Percentiles rank a stretch among this genome's conserved stretches.
Conservation (phyloP, 1,140 invertebrate genomes). For the Cydia strobilella region DNA sequence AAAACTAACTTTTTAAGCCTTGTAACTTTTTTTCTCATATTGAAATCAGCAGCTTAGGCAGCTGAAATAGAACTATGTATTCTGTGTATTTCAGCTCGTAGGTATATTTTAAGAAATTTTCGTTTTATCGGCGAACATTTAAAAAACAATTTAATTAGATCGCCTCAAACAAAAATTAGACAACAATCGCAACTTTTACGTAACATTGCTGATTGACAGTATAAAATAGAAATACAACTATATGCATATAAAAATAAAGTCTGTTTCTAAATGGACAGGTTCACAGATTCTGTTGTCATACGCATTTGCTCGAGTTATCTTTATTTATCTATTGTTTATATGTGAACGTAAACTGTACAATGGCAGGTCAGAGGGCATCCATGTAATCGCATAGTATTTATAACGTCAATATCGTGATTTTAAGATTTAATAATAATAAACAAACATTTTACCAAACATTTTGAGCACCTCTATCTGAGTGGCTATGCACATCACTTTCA, state of each 20-base stretch:
- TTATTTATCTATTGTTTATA: conserved; percentile 31
- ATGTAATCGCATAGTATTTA: conserved; percentile 21
- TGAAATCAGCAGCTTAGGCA: no score
- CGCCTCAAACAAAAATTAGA: neutral
- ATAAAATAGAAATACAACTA: conserved; percentile 24
- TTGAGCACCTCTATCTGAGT: neutral
- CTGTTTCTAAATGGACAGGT: neutral
- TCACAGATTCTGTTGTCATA: neutral
- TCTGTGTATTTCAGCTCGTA: no score
- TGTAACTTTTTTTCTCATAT: no score
- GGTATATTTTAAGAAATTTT: neutral
- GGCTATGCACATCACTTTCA: no score
- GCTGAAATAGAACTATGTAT: no score
- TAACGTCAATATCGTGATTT: neutral
- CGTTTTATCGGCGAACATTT: neutral
- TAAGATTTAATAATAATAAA: neutral
- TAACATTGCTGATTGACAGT: conserved; percentile 30
- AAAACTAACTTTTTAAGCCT: no score
- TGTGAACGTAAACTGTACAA: conserved; percentile 34
- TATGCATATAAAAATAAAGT: conserved; percentile 26
- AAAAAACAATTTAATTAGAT: conserved; percentile 14
- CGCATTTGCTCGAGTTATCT: conserved; percentile 5
- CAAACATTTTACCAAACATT: neutral
- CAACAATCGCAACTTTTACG: conserved; percentile 5
- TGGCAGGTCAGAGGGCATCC: conserved; percentile 42